phyloP scores from a whole-genome alignment of 2,888 invertebrate species.

The Acleris sparsana region DNA sequence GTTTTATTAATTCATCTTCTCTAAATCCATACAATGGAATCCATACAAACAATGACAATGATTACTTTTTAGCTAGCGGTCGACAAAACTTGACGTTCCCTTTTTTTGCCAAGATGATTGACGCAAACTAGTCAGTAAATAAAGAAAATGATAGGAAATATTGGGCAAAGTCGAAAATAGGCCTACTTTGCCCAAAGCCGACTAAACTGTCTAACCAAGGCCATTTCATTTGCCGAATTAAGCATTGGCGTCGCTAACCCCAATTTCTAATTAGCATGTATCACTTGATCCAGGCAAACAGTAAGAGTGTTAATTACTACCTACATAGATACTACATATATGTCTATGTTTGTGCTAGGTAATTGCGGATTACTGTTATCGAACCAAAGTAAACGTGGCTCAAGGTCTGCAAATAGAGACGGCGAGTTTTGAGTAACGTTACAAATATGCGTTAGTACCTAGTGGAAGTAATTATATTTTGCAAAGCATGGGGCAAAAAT shows the following conservation, averaged over 20 bases:
- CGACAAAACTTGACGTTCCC: too few species aligned
- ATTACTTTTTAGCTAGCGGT: too few species aligned
- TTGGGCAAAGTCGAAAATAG: too few species aligned
- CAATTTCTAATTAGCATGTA: not conserved
- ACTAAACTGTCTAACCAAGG: not conserved
- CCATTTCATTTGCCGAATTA: not conserved
- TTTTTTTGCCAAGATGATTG: too few species aligned
- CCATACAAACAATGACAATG: too few species aligned
- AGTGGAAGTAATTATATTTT: not conserved
- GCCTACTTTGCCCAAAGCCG: too few species aligned
- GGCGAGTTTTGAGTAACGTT: not conserved
- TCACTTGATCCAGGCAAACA: not conserved
- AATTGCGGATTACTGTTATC: slow-evolving; percentile 18
- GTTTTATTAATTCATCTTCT: too few species aligned
- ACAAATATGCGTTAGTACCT: not conserved
- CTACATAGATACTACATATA: too few species aligned
- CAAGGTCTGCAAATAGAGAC: slow-evolving; percentile 12
- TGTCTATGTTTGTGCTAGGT: slow-evolving; percentile 5
- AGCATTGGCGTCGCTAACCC: not conserved
- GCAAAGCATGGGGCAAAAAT: not conserved
- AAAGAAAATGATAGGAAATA: too few species aligned
- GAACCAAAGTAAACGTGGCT: slow-evolving; percentile 5
- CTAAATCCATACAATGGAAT: too few species aligned
- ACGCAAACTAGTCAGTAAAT: too few species aligned
- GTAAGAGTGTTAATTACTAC: not conserved